phyloP scores from a whole-genome alignment of 2,797 vertebrate species.

The Micrastur ruficollis region DNA sequence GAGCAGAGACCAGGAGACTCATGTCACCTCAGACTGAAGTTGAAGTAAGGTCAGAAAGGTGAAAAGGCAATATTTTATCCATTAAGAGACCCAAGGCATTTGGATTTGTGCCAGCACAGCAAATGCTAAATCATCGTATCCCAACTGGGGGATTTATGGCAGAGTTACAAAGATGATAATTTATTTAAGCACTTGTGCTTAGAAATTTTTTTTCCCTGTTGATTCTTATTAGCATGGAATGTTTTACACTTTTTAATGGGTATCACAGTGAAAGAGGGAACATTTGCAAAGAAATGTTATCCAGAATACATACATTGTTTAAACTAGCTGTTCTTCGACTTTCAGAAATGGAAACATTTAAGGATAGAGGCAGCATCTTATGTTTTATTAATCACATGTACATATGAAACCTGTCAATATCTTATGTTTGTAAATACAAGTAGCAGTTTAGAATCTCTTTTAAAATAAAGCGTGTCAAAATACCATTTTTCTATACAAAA shows the following conservation, averaged over 20 bases:
- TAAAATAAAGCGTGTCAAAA: slow-evolving; percentile 34
- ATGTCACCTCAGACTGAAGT: not conserved
- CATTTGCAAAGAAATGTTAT: slow-evolving; percentile 3
- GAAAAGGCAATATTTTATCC: slow-evolving; percentile 5
- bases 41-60: not conserved
- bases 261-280: slow-evolving; percentile 15
- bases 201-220: slow-evolving; percentile 45
- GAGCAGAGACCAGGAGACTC: not conserved
- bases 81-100: not conserved
- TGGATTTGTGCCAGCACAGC: slow-evolving; percentile 12
- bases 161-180: slow-evolving; percentile 49
- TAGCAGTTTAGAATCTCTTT: slow-evolving; percentile 39
- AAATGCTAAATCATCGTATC: slow-evolving; percentile 26
- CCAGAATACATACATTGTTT: slow-evolving; percentile 42
- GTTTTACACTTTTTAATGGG: slow-evolving; percentile 59
- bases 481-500: not conserved
- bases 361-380: not conserved
- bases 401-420: slow-evolving; percentile 13
- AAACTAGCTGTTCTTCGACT: slow-evolving; percentile 35
- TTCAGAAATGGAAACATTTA: not conserved
- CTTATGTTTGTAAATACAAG: slow-evolving; percentile 37
- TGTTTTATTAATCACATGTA: not conserved
- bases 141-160: slow-evolving; percentile 34
- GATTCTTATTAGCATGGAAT: slow-evolving; percentile 67
- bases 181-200: slow-evolving; percentile 58